Conservation (phyloP, 2,113 vertebrate genomes). For the Oreotrochilus melanogaster region DNA sequence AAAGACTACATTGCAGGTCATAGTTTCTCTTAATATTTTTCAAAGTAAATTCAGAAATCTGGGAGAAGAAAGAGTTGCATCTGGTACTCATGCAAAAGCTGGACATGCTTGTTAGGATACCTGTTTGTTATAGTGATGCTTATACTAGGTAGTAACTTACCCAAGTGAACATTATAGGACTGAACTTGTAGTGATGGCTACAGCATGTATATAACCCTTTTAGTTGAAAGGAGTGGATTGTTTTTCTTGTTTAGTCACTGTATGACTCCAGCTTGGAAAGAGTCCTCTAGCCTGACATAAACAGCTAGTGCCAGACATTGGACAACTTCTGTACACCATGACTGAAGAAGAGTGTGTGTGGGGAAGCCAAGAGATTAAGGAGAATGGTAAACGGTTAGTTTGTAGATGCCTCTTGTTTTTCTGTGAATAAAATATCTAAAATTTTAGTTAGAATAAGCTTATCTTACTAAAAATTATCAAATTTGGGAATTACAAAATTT, state of each 20-base stretch:
- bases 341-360: neutral
- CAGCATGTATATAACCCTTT: neutral
- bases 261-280: rapidly evolving
- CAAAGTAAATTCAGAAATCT: neutral
- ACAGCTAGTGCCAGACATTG: neutral
- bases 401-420: neutral
- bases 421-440: neutral
- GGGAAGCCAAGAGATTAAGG: neutral
- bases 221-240: neutral
- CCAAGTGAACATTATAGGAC: neutral
- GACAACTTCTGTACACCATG: rapidly evolving
- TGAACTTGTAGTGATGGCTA: neutral
- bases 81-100: neutral
- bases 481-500: neutral
- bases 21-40: neutral
- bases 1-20: neutral
- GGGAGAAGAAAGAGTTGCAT: neutral
- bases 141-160: neutral
- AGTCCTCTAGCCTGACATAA: neutral
- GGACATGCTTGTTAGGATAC: neutral
- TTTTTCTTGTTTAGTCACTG: neutral
- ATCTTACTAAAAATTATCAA: neutral
- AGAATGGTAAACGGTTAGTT: neutral
- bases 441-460: neutral
- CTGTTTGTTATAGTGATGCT: neutral